Evolutionary conservation across 2,888 invertebrate genomes (phyloP).

Genomic region (Ennomos quercinarius): DNA sequence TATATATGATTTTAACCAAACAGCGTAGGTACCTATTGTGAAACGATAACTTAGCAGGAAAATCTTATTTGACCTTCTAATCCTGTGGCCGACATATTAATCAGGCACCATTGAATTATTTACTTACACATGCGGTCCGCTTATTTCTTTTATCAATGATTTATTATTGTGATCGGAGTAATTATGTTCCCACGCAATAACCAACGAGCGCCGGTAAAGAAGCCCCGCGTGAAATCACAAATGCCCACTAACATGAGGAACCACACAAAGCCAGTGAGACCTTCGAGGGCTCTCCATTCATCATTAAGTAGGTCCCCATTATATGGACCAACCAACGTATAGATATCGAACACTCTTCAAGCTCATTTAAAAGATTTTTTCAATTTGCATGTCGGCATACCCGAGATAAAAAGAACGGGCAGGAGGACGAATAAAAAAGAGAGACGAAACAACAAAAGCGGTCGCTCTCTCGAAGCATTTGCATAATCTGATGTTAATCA

Average conservation of each 20-base stretch:
- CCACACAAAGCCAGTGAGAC: constrained; percentile 65
- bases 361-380: constrained; percentile 77
- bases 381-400: constrained; percentile 79
- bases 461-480: constrained; percentile 80
- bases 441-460: constrained; percentile 79
- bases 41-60: constrained; percentile 52
- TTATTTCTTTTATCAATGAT: constrained; percentile 15
- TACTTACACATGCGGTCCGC: not conserved
- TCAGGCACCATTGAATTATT: not conserved
- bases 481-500: constrained; percentile 86
- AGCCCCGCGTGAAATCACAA: constrained; percentile 53
- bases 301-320: constrained; percentile 73
- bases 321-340: constrained; percentile 67
- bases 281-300: constrained; percentile 71
- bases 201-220: constrained; percentile 48
- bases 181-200: constrained; percentile 62
- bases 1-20: constrained; percentile 2
- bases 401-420: constrained; percentile 77
- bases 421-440: constrained; percentile 74
- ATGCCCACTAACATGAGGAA: constrained; percentile 54
- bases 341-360: constrained; percentile 79
- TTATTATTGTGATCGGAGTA: constrained; percentile 17
- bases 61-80: constrained; percentile 51
- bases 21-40: constrained; percentile 9
- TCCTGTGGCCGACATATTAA: constrained; percentile 1